Evolutionary conservation across 2,113 vertebrate genomes (phyloP).

Genomic region (Lepisosteus oculatus): DNA sequence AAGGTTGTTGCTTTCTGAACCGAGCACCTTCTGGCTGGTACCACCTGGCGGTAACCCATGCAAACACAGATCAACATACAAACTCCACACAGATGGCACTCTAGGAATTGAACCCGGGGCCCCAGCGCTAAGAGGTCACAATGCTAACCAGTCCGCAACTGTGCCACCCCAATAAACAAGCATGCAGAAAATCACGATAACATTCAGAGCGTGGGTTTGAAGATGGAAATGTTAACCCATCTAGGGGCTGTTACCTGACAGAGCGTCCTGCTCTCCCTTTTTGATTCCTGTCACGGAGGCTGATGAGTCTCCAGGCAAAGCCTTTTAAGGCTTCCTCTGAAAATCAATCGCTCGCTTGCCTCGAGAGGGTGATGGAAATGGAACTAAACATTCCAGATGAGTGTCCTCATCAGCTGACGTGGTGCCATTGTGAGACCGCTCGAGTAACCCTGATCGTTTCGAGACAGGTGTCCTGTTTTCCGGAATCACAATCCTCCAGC

Average conservation of each 20-base stretch:
- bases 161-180: no score
- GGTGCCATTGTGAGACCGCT: background rate
- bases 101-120: no score
- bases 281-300: background rate
- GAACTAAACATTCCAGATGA: slow-evolving; percentile 19
- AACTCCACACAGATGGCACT: no score
- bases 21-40: background rate
- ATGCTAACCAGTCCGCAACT: no score
- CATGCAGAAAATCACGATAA: background rate
- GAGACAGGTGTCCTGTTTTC: background rate
- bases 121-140: no score
- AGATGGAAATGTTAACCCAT: slow-evolving; percentile 17
- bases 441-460: background rate
- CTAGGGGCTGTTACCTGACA: slow-evolving; percentile 5
- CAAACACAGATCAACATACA: no score
- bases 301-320: slow-evolving; percentile 16
- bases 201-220: slow-evolving; percentile 7
- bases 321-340: background rate
- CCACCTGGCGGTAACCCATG: no score
- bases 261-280: background rate
- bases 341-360: slow-evolving; percentile 14
- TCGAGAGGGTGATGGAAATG: slow-evolving; percentile 16
- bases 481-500: background rate
- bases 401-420: background rate
- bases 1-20: background rate